These are phyloP conservation scores for Euwallacea fornicatus DNA, from an alignment of 1,140 invertebrate genomes.

Conservation along the genomic window DNA sequence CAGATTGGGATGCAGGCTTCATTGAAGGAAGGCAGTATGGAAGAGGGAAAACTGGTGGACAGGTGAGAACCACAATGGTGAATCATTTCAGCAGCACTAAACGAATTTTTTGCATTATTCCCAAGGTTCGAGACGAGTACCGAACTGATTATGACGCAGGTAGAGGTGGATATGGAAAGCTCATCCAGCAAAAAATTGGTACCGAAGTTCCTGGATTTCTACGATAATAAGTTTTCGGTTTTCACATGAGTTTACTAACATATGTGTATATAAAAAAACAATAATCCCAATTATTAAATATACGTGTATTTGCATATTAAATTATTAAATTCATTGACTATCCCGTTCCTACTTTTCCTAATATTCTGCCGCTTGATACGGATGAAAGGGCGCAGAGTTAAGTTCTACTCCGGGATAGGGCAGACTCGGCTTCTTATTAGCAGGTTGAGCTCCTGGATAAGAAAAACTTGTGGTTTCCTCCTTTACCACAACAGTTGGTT, in stretches of 20 bases:
- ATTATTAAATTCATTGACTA: too few species aligned
- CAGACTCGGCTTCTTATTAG: background rate
- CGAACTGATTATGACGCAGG: constrained; percentile 96
- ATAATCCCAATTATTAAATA: too few species aligned
- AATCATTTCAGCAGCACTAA: background rate
- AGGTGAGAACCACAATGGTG: constrained; percentile 61
- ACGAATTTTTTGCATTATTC: background rate
- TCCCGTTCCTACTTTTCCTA: background rate
- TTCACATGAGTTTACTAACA: too few species aligned
- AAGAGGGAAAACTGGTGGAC: constrained; percentile 96
- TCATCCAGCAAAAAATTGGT: constrained; percentile 80
- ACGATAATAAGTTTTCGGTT: constrained; percentile 31
- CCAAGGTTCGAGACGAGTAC: constrained; percentile 95
- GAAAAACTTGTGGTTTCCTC: constrained; percentile 2
- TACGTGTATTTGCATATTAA: too few species aligned
- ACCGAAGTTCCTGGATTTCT: constrained; percentile 42
- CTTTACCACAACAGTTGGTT: background rate
- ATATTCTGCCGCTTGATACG: constrained; percentile 12
- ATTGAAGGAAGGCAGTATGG: constrained; percentile 98
- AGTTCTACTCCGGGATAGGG: background rate
- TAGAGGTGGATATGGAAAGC: constrained; percentile 95
- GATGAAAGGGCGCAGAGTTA: background rate
- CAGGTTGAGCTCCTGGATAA: constrained; percentile 8
- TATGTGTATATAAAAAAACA: too few species aligned
- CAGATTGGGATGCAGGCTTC: constrained; percentile 99